Base-by-base conservation (phyloP, 2,888 invertebrate species). In the Tachystola acroxantha region DNA sequence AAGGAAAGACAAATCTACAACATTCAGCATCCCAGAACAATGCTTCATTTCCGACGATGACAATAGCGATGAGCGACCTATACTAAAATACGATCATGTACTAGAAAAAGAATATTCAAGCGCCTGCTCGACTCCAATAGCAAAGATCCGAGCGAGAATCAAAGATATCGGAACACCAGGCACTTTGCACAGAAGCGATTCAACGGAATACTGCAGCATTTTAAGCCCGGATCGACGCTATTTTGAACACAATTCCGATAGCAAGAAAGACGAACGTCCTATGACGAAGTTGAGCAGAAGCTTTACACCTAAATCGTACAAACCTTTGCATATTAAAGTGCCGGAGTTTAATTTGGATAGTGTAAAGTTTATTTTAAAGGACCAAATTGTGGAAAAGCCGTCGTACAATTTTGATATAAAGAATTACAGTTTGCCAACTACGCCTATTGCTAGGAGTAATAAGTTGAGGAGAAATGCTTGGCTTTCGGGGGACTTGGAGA, bases 391-490 rank as follows among this genome's bases (percentile, higher is more conserved):
- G 12, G 68, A 61, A 22, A 55, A 63, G 10, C 71, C 85, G 0
- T 76, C 81, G n/a, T 87, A 86, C 44, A 81, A 73, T 48, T 88
- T 88, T 42, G 78, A 84, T 64, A 79, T 88, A 42, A 75, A 73
- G 47, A 82, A 88, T 42, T 86, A 79, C 30, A 82, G 81, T 50
- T 65, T 89, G 42, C 89, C 89, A 1, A 67, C 68, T 0, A 88
- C 88, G 4, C 88, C 89, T 1, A 89, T 89, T 37, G 89, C 89
- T 3, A 65, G 88, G 4, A 88, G 85, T 49, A 89, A 88, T 41
- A 88, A 88, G 48, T 58, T 89, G 45, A 76, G 88, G 45, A 86
- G 81, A 44, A 88, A 88, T 38, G 88, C 88, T 6, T 89, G 89
- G 89, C 62, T 89, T 1, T 85, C 88, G 1, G 88, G 87, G 7